Conservation (phyloP, 2,797 vertebrate species). For the Myotis vivesi region DNA sequence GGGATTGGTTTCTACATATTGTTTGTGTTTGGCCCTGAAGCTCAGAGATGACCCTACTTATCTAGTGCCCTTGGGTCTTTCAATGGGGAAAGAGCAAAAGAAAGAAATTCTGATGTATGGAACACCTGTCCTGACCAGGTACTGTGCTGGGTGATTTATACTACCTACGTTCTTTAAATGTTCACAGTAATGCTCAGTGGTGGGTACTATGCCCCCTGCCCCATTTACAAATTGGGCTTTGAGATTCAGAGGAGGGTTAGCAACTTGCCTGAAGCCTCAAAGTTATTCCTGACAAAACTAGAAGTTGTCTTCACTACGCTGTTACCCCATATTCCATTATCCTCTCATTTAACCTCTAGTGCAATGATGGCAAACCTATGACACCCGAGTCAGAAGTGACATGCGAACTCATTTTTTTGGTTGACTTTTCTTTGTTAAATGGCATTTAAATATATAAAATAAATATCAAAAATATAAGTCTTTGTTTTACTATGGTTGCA, state of each 20-base stretch:
- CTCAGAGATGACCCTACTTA: background rate
- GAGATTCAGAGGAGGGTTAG: background rate
- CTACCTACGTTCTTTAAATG: background rate
- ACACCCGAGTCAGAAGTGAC: no score
- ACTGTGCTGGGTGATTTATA: background rate
- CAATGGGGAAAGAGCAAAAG: background rate
- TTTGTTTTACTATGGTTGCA: no score
- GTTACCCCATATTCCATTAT: background rate
- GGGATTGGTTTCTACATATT: background rate
- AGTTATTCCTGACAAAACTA: background rate
- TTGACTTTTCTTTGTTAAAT: no score
- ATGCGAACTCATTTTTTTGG: no score
- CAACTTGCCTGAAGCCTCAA: background rate
- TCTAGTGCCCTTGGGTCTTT: background rate
- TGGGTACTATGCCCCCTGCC: background rate
- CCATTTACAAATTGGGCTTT: background rate
- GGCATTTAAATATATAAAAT: no score
- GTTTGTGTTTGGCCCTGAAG: background rate
- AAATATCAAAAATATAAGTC: no score
- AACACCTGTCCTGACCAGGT: background rate
- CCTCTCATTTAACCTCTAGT: background rate
- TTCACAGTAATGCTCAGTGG: background rate
- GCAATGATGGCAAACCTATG: background rate
- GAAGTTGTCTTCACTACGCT: background rate
- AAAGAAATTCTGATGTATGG: background rate